Evolutionary conservation across 2,888 invertebrate genomes (phyloP).

Genomic region (Onthophagus sagittarius): DNA sequence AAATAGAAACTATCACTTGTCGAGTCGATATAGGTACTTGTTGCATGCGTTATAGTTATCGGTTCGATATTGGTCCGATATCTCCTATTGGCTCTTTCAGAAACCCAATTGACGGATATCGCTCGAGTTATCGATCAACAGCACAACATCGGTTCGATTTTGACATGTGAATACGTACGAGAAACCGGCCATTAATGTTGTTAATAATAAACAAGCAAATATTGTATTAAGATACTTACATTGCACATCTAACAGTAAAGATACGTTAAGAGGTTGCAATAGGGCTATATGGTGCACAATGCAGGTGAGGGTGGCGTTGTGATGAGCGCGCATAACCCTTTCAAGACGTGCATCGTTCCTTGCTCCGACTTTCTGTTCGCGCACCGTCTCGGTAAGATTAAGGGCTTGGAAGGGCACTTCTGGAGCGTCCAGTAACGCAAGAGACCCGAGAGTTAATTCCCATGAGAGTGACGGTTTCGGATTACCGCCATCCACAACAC

Average conservation of each 20-base stretch:
- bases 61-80: too few relatives aligned
- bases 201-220: too few relatives aligned
- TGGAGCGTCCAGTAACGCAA: conserved; percentile 56
- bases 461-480: conserved; percentile 64
- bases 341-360: conserved; percentile 65
- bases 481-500: conserved; percentile 81
- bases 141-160: too few relatives aligned
- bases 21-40: too few relatives aligned
- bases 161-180: too few relatives aligned
- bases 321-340: conserved; percentile 76
- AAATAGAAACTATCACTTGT: too few relatives aligned
- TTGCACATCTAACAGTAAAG: conserved; percentile 61
- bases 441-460: conserved; percentile 62
- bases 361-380: conserved; percentile 48
- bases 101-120: too few relatives aligned
- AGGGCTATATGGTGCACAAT: conserved; percentile 68
- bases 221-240: conserved; percentile 53
- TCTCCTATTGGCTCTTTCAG: too few relatives aligned
- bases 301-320: conserved; percentile 82
- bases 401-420: conserved; percentile 55
- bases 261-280: conserved; percentile 55
- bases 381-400: conserved; percentile 46
- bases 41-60: too few relatives aligned
- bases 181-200: too few relatives aligned
- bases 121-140: too few relatives aligned